Percentiles rank a stretch among this genome's conserved stretches.
Evolutionary conservation across 2,888 invertebrate genomes (phyloP).

Genomic region (Amiota mariae): DNA sequence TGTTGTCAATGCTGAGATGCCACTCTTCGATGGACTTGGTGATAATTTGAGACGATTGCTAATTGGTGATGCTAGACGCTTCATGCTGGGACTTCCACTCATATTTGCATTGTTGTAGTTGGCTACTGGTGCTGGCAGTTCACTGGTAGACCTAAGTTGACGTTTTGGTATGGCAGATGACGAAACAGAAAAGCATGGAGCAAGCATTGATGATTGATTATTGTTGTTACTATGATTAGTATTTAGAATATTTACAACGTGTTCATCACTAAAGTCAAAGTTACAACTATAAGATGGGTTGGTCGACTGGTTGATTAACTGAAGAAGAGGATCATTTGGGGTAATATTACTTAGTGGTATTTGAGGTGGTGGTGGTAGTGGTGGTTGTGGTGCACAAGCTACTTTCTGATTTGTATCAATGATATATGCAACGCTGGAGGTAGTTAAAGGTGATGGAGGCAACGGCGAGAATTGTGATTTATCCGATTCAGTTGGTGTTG

Average conservation of each 20-base stretch:
- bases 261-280: constrained; percentile 40
- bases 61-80: constrained; percentile 61
- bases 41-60: constrained; percentile 75
- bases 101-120: constrained; percentile 30
- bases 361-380: no score
- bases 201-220: constrained; percentile 74
- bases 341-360: not conserved
- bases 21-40: constrained; percentile 76
- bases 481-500: constrained; percentile 70
- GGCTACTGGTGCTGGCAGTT: constrained; percentile 69
- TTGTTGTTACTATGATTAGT: constrained; percentile 68
- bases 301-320: constrained; percentile 24
- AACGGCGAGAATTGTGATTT: constrained; percentile 49
- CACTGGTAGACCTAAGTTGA: constrained; percentile 61
- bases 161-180: constrained; percentile 63
- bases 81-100: constrained; percentile 51
- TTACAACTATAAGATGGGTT: constrained; percentile 1
- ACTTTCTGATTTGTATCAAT: not conserved
- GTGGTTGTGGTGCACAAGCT: not conserved
- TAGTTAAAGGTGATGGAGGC: not conserved
- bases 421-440: no score
- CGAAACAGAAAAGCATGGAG: constrained; percentile 69
- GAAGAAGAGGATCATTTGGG: constrained; percentile 30
- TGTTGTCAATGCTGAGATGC: constrained; percentile 51
- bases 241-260: constrained; percentile 61